phyloP scores from a whole-genome alignment of 2,888 invertebrate genomes.

The Steinernema hermaphroditum region DNA sequence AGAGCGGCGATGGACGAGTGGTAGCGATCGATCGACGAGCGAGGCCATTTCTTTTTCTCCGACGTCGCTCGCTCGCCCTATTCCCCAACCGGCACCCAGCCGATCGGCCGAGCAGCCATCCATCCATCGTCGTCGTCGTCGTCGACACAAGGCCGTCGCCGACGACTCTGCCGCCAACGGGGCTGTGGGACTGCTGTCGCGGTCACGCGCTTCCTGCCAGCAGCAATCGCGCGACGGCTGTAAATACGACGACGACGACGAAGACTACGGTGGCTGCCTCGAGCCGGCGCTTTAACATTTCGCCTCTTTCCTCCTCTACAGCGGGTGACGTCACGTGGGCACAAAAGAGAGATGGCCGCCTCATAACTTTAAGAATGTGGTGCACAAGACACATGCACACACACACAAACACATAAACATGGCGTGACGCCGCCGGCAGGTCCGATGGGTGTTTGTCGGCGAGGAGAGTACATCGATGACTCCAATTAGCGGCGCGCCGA shows the following conservation, averaged over 20 bases:
- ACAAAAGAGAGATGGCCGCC: background rate
- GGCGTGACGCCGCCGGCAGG: background rate
- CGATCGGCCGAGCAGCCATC: slow-evolving; percentile 19
- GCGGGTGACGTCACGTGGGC: slow-evolving; percentile 12
- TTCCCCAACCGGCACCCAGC: slow-evolving; percentile 30
- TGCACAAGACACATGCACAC: background rate
- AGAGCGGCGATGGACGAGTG: background rate
- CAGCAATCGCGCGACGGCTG: slow-evolving; percentile 27
- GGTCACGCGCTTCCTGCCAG: slow-evolving; percentile 31
- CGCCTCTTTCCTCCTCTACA: background rate
- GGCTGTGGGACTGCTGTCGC: slow-evolving; percentile 31
- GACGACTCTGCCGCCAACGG: slow-evolving; percentile 20
- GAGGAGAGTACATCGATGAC: background rate
- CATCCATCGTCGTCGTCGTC: slow-evolving; percentile 1
- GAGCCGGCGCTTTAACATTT: background rate
- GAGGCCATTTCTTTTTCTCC: slow-evolving; percentile 19
- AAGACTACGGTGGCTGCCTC: background rate
- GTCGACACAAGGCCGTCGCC: slow-evolving; percentile 21
- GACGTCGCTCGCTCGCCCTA: slow-evolving; percentile 29
- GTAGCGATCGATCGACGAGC: background rate
- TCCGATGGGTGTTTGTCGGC: too few relatives aligned
- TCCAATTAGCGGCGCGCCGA: slow-evolving; percentile 22
- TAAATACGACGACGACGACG: background rate
- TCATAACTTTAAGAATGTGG: background rate
- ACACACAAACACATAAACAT: background rate